Evolutionary conservation across 1,140 invertebrate genomes (phyloP).

Genomic region (Anadara kagoshimensis): DNA sequence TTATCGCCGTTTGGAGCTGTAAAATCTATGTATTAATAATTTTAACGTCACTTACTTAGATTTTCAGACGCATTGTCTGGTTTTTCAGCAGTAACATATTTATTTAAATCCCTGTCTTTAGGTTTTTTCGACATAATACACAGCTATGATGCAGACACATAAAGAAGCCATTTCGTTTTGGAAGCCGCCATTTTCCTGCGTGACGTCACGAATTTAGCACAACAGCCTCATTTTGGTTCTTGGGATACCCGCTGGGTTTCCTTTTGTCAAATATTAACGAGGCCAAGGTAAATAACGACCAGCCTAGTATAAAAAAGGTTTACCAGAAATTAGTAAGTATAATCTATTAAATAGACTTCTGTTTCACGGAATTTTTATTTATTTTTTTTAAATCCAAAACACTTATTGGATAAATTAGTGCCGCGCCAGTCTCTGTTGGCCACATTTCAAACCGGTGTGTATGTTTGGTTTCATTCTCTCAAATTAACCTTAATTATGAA

Average conservation of each 20-base stretch:
- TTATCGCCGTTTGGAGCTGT: conserved; percentile 1
- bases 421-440: too few relatives aligned
- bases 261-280: too few relatives aligned
- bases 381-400: too few relatives aligned
- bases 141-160: conserved; percentile 11
- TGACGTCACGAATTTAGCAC: conserved; percentile 35
- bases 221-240: conserved; percentile 21
- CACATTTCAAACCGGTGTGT: too few relatives aligned
- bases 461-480: too few relatives aligned
- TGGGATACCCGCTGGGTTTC: conserved; percentile 7
- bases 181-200: conserved; percentile 37
- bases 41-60: background rate
- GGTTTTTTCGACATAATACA: conserved; percentile 8
- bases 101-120: background rate
- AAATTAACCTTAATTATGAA: too few relatives aligned
- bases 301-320: too few relatives aligned
- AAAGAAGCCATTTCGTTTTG: conserved; percentile 36
- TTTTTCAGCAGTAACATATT: conserved; percentile 10
- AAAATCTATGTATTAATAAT: background rate
- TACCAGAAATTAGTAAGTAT: too few relatives aligned
- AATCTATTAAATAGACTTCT: too few relatives aligned
- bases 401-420: too few relatives aligned
- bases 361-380: too few relatives aligned
- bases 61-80: conserved; percentile 10
- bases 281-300: too few relatives aligned